Conservation (phyloP, 2,113 vertebrate species). For the Periophthalmodon schlosseri region DNA sequence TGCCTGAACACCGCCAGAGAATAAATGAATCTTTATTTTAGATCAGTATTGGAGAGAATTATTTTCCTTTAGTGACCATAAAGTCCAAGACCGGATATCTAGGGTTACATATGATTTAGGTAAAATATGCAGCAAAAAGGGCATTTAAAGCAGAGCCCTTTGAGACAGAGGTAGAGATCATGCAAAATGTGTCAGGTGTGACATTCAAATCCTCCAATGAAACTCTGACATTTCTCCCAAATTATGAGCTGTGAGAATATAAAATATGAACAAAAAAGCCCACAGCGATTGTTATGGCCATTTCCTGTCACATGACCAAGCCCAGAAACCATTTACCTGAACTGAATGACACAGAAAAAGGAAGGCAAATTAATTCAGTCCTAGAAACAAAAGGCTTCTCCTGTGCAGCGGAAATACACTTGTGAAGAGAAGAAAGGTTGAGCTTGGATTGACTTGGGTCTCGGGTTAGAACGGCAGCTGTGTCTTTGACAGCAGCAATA, state of each 20-base stretch:
- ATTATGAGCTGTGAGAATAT: constrained; percentile 41
- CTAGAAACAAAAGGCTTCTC: constrained; percentile 36
- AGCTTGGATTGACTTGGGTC: constrained; percentile 34
- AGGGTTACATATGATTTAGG: constrained; percentile 2
- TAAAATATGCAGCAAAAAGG: not conserved
- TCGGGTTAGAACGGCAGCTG: constrained; percentile 22
- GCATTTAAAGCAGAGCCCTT: constrained; percentile 19
- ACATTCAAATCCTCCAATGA: constrained; percentile 61
- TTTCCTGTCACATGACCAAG: constrained; percentile 49
- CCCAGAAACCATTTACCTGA: constrained; percentile 12
- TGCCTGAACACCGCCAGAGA: constrained; percentile 33
- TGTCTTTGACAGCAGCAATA: constrained; percentile 9
- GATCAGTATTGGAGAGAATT: constrained; percentile 28
- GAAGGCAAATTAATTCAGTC: constrained; percentile 26
- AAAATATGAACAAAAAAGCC: constrained; percentile 13
- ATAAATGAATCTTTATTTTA: constrained; percentile 55
- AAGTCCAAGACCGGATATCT: not conserved
- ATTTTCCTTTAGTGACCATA: not conserved
- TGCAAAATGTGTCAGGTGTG: constrained; percentile 40
- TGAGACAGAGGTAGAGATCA: constrained; percentile 30
- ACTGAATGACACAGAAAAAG: constrained; percentile 40
- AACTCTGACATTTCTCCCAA: constrained; percentile 70
- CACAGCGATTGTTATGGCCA: constrained; percentile 44
- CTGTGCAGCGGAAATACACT: constrained; percentile 17
- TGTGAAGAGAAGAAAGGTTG: constrained; percentile 17